phyloP scores from a whole-genome alignment of 53 echinoderm and acorn worm genomes.

The Holothuria leucospilota region DNA sequence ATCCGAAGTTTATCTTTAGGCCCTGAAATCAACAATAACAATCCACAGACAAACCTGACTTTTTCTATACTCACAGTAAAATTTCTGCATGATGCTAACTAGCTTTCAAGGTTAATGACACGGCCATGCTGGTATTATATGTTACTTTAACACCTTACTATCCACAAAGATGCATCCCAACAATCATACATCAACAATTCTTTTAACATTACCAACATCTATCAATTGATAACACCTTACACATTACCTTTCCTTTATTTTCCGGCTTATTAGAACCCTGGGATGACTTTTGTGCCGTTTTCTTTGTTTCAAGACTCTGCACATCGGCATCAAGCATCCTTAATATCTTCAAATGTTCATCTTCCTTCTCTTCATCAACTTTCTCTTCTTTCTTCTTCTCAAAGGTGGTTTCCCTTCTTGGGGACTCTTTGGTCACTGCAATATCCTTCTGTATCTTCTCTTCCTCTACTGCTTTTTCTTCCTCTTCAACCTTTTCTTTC shows the following conservation, averaged over 20 bases:
- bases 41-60: too few species aligned
- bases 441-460: constrained; percentile 1
- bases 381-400: constrained; percentile 59
- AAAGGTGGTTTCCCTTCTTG: constrained; percentile 40
- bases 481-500: constrained; percentile 12
- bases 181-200: too few species aligned
- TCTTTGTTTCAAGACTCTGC: constrained; percentile 23
- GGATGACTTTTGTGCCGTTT: neutral
- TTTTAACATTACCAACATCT: too few species aligned
- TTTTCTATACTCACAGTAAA: too few species aligned
- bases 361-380: constrained; percentile 47
- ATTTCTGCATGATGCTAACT: too few species aligned
- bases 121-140: too few species aligned
- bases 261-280: neutral
- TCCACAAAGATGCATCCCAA: too few species aligned
- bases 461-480: constrained; percentile 2
- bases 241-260: neutral
- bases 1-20: too few species aligned
- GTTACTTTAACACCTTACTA: too few species aligned
- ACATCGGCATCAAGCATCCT: constrained; percentile 53
- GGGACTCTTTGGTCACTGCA: constrained; percentile 22
- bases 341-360: constrained; percentile 47
- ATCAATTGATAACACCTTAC: too few species aligned
- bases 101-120: too few species aligned
- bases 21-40: too few species aligned